Percentiles rank a stretch among this genome's conserved stretches.
phyloP scores from a whole-genome alignment of 2,113 vertebrate species.

The Elanus axillaris region DNA sequence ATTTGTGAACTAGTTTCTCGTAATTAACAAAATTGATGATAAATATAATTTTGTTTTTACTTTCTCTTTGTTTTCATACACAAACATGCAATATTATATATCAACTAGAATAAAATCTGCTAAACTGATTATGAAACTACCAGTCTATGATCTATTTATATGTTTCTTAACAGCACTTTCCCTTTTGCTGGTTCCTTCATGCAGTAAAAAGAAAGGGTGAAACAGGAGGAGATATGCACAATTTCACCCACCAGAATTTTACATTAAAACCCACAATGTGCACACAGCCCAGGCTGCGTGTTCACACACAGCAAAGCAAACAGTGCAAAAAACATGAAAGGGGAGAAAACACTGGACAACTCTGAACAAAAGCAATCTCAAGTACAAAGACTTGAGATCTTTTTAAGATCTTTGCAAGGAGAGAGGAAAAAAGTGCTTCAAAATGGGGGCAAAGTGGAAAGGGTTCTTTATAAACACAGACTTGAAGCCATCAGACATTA shows the following conservation, averaged over 20 bases:
- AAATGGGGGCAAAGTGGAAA: conserved; percentile 21
- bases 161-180: conserved; percentile 19
- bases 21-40: conserved; percentile 57
- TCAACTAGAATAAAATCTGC: conserved; percentile 16
- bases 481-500: not conserved
- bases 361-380: conserved; percentile 44
- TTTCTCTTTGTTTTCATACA: conserved; percentile 1
- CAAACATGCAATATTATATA: not conserved
- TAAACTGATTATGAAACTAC: conserved; percentile 31
- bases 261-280: not conserved
- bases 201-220: not conserved
- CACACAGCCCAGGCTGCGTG: not conserved
- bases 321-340: conserved; percentile 7
- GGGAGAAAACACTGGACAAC: conserved; percentile 27
- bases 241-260: conserved; percentile 13
- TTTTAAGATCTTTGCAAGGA: conserved; percentile 39
- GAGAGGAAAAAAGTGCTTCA: conserved; percentile 31
- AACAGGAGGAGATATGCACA: not conserved
- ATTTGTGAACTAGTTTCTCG: conserved; percentile 48
- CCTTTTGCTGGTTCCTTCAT: not conserved
- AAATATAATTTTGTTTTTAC: conserved; percentile 56
- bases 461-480: not conserved
- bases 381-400: conserved; percentile 42
- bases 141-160: conserved; percentile 10
- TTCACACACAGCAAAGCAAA: conserved; percentile 25